phyloP scores from a whole-genome alignment of 2,113 vertebrate species.

The Lipophrys pholis region DNA sequence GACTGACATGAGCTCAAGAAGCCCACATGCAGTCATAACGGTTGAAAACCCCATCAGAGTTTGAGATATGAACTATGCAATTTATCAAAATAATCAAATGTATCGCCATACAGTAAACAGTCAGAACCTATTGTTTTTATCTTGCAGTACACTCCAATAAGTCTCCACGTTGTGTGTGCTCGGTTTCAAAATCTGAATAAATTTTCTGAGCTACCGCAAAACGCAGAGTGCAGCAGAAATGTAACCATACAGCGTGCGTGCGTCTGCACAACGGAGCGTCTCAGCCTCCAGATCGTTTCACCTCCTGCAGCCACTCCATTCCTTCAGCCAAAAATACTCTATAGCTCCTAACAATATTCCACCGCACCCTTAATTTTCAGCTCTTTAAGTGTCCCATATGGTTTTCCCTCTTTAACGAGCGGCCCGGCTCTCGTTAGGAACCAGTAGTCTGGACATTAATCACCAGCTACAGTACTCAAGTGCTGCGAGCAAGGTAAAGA shows the following conservation, averaged over 20 bases:
- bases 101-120: background rate
- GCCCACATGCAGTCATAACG: too few relatives aligned
- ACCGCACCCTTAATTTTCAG: conserved; percentile 54
- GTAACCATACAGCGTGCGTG: background rate
- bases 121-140: background rate
- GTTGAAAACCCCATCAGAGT: background rate
- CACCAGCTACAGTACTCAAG: conserved; percentile 45
- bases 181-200: too few relatives aligned
- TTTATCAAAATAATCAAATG: background rate
- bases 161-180: background rate
- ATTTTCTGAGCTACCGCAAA: too few relatives aligned
- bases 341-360: conserved; percentile 35
- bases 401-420: conserved; percentile 59
- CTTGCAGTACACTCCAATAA: background rate
- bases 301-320: conserved; percentile 35
- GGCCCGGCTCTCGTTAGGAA: conserved; percentile 65
- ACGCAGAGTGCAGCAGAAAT: background rate
- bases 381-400: conserved; percentile 67
- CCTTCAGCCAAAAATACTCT: conserved; percentile 20
- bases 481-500: conserved; percentile 43
- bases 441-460: conserved; percentile 67
- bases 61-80: background rate
- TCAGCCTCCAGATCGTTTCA: conserved; percentile 15
- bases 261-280: background rate
- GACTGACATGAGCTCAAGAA: background rate